Conservation (phyloP, 2,113 vertebrate genomes). For the Alligator sinensis region DNA sequence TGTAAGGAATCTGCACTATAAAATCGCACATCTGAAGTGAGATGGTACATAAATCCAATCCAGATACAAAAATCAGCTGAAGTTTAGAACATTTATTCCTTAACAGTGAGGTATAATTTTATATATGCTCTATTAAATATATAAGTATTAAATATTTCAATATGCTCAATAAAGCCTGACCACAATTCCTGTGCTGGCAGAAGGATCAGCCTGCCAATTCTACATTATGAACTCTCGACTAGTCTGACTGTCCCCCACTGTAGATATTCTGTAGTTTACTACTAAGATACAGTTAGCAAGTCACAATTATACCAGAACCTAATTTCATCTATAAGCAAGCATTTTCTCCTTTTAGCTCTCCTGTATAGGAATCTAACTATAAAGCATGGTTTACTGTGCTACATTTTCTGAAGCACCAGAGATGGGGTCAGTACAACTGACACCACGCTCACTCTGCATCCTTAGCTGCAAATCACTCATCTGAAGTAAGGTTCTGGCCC, state of each 20-base stretch:
- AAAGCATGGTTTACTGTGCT: neutral
- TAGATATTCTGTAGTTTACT: neutral
- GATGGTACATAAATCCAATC: neutral
- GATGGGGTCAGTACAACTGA: neutral
- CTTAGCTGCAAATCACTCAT: fast-evolving
- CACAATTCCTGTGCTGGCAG: neutral
- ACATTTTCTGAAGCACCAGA: fast-evolving
- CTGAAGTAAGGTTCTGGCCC: neutral
- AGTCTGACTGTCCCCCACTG: neutral
- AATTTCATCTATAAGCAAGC: neutral
- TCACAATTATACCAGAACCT: neutral
- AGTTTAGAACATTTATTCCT: neutral
- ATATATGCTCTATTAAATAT: too few relatives aligned
- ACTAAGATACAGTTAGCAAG: neutral
- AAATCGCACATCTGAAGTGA: neutral
- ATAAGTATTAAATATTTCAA: neutral
- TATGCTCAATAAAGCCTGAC: neutral
- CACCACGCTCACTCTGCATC: neutral
- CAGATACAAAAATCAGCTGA: neutral
- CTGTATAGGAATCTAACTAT: neutral
- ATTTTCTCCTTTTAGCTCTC: neutral
- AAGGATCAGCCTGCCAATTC: neutral
- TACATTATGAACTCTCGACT: neutral
- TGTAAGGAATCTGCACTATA: too few relatives aligned
- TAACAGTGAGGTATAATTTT: too few relatives aligned